Percentiles rank a stretch among this genome's conserved stretches.
Conservation (phyloP, 2,113 vertebrate genomes). For the Donacobius atricapilla region DNA sequence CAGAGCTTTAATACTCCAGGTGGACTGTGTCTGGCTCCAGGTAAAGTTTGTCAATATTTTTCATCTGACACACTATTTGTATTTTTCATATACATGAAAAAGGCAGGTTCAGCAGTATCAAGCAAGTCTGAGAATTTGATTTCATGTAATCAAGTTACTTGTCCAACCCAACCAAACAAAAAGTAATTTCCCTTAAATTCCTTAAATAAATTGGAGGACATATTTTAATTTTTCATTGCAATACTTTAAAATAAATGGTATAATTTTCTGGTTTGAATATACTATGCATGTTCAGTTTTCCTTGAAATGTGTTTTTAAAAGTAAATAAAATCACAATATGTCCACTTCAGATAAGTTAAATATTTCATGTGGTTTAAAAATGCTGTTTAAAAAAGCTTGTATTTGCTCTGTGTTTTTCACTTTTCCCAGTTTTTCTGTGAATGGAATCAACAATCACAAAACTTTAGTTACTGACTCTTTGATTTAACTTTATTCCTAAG, state of each 20-base stretch:
- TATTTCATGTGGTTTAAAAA: not conserved
- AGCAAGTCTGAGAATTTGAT: not conserved
- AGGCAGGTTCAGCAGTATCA: not conserved
- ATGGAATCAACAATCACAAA: not conserved
- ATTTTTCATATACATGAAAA: not conserved
- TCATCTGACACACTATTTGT: not conserved
- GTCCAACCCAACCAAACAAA: not conserved
- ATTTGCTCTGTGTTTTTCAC: not conserved
- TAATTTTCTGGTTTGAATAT: not conserved
- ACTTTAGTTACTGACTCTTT: not conserved
- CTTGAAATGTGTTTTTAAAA: not conserved
- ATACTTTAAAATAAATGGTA: not conserved
- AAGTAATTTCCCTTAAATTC: not conserved
- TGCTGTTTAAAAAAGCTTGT: not conserved
- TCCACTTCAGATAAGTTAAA: not conserved
- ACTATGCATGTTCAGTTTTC: not conserved
- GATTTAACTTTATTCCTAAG: not conserved
- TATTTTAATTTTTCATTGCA: not conserved
- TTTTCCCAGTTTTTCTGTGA: not conserved
- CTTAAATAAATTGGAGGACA: not conserved
- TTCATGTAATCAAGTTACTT: not conserved
- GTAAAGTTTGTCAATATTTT: constrained; percentile 40
- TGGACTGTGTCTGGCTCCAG: constrained; percentile 40
- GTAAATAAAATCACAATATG: not conserved
- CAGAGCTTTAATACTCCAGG: not conserved